Evolutionary conservation across 2,888 invertebrate species (phyloP).

Genomic region (Galeruca laticollis): DNA sequence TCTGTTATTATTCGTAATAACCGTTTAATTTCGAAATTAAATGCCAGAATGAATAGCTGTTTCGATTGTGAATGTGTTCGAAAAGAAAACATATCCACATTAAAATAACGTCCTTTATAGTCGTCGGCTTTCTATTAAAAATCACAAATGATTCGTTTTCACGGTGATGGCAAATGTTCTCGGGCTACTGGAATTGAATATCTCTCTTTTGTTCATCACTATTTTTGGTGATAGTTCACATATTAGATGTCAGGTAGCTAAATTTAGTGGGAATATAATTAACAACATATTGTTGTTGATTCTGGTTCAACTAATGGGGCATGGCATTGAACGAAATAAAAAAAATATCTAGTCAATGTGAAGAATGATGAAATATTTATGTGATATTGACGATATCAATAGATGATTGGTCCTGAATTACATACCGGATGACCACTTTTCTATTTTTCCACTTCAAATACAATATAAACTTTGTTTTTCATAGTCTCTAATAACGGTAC

Average conservation of each 20-base stretch:
- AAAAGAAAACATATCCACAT: conserved; percentile 10
- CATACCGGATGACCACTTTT: no score
- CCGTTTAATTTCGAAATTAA: conserved; percentile 55
- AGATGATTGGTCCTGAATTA: no score
- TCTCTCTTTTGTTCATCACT: conserved; percentile 34
- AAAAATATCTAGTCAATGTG: neutral
- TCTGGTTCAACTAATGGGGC: neutral
- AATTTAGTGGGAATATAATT: neutral
- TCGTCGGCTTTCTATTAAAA: conserved; percentile 46
- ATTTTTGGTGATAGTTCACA: conserved; percentile 17
- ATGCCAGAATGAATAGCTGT: conserved; percentile 48
- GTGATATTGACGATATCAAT: no score
- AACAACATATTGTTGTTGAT: neutral
- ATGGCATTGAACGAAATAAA: neutral
- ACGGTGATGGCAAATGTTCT: conserved; percentile 44
- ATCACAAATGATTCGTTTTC: conserved; percentile 56
- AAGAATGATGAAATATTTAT: neutral
- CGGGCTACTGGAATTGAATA: conserved; percentile 50
- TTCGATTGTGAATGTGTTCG: conserved; percentile 41
- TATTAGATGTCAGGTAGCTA: conserved; percentile 5
- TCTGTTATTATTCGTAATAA: conserved; percentile 47
- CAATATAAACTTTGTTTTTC: no score
- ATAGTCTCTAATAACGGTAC: no score
- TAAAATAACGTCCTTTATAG: conserved; percentile 38
- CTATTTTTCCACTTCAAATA: no score